Base-by-base conservation (phyloP, 2,797 vertebrate species). In the Melanotaenia boesemani region DNA sequence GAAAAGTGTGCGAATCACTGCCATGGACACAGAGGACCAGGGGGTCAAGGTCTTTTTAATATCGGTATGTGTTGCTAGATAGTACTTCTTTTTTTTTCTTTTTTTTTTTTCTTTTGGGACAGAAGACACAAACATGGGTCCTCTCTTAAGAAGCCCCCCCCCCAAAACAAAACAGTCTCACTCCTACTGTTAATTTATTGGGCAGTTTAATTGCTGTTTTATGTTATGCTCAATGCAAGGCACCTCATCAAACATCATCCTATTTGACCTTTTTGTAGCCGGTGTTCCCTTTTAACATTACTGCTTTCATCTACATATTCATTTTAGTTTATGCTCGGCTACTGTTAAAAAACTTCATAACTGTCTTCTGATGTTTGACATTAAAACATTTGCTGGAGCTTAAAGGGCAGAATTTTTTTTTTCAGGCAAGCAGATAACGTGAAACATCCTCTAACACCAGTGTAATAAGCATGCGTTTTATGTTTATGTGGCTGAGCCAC, bases 1-100 rank as follows among this genome's bases (percentile, higher is more conserved):
- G 90, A 99, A 99, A 89, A 98, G 98, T 56, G 96, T 99, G 82
- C 96, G 98, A 41, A 96, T 99, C 94, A 99, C 98, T 0, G 98
- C 98, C 90, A 98, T 97, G 95, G 98, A 99, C 89, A 97, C 98
- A 0, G 98, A 99, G 93, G 98, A 99, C 95, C 98, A 99, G 90
- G 98, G 97, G 1, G 97, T 99, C 79, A 99, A 99, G 93, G 98
- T 99, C 81, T 99, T 99, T 88, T 95, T 99, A 87, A 99, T 99
- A 95, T 97, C 97, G 89, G 98, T 99, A 93, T 67, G 94, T 92
- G 28, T 50, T 28, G 20, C 7, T 37, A 63, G 46, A 68, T 10
- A 1, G 16, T 18, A 46, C 1, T 5, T 44, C 6, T 46, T 46
- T 20, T 20, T 7, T 46, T 46, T 3, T 28, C 5, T 34, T 32